Evolutionary conservation across 2,888 invertebrate species (phyloP).

Genomic region (Melanchra persicariae): DNA sequence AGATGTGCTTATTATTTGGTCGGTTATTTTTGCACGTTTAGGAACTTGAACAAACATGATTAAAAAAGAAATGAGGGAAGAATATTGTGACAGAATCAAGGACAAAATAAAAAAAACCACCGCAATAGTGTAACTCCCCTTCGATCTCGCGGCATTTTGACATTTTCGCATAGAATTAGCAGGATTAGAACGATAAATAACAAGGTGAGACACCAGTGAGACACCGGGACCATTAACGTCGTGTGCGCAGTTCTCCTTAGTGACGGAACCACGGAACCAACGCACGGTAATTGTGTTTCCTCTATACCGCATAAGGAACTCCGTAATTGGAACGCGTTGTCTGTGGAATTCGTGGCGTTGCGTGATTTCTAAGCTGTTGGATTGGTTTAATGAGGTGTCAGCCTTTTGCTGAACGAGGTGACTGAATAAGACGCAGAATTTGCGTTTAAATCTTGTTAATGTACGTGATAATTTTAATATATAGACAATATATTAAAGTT

Average conservation of each 20-base stretch:
- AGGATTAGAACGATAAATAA: constrained; percentile 61
- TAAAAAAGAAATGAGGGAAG: background rate
- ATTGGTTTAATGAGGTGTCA: constrained; percentile 29
- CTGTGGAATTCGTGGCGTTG: constrained; percentile 34
- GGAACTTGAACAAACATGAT: too few relatives aligned
- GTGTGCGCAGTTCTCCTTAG: constrained; percentile 70
- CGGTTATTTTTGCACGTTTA: too few relatives aligned
- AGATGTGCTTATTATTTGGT: too few relatives aligned
- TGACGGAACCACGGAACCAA: constrained; percentile 82
- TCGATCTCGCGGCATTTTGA: background rate
- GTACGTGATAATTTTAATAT: too few relatives aligned
- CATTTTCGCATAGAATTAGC: constrained; percentile 56
- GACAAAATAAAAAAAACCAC: background rate
- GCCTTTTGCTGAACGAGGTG: background rate
- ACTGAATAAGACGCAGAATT: background rate
- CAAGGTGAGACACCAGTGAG: constrained; percentile 56
- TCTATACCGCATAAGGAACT: constrained; percentile 74
- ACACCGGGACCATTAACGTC: constrained; percentile 64
- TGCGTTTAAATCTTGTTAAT: background rate
- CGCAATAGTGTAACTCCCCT: background rate
- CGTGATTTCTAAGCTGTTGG: constrained; percentile 38
- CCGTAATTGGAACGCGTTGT: constrained; percentile 64
- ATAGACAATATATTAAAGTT: too few relatives aligned
- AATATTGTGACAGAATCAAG: too few relatives aligned
- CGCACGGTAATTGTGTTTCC: constrained; percentile 79